Base-by-base conservation (phyloP, 2,113 vertebrate genomes). In the Gobius niger region DNA sequence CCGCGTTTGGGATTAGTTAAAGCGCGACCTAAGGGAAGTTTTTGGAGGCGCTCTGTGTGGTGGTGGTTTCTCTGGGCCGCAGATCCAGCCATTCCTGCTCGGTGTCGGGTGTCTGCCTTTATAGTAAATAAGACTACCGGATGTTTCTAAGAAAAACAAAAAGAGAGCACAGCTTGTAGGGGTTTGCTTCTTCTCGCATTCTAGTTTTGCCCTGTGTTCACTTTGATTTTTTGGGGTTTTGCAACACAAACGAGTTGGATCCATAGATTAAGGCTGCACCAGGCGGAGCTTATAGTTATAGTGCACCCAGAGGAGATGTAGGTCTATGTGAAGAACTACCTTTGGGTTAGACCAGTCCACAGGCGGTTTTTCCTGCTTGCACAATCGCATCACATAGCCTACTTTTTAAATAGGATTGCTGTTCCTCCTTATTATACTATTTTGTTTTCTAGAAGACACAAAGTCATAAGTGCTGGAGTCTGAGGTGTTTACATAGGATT, bases 71-170 rank as follows among this genome's bases (percentile, higher is more conserved):
- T 49, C 11, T 49, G 70, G 87, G 87, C 87, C 87, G 85, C 79
- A 7, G 61, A 67, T 84, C 62, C 76, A 79, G 75, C 81, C 79
- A 74, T 81, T 81, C 68, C 75, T 81, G 69, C 69, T 82, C 51
- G 87, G 85, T 89, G 87, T 89, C 85, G 78, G 77, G 78, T 89
- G 83, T 87, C 10, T 65, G 62, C 59, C 51, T 47, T 56, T 41
- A 46, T n/a, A 57, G 71, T 65, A 53, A 63, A 49, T 70, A 76
- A 67, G 40, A 40, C 18, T 46, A 14, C 9, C 34, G 44, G 11
- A 24, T 78, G 59, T 71, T 57, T 73, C 7, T 64, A 40, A 44
- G 15, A 18, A 13, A 34, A 7, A 14, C 6, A 18, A 47, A 63
- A 54, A 2, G 34, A 14, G 1, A 47, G 61, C 34, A 65, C 41